Evolutionary conservation across 2,797 vertebrate genomes (phyloP), one percentile per base, ranked within the genome.

Genomic region (Trachops cirrhosus): DNA sequence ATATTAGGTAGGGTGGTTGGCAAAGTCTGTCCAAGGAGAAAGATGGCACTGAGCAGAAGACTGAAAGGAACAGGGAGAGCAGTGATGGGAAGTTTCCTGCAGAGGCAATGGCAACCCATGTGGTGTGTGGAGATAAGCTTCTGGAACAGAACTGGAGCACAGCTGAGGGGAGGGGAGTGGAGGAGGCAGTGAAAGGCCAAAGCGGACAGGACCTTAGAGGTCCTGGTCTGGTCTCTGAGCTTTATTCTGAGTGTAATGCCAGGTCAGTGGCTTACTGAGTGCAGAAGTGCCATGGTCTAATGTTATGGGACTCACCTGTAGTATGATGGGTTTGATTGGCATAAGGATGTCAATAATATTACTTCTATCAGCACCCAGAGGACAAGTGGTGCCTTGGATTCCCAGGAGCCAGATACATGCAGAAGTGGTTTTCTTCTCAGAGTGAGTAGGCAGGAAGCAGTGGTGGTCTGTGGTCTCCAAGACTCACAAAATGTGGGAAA

Each of bases 1-100:
- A 2, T 15, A n/a, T 54, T 26, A 32, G 48, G 62, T 22, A 29
- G 26, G n/a, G 68, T 22, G 24, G 54, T 4, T 16, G 52, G 32
- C 50, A 19, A 14, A 62, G 44, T 32, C 41, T 41, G 10, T 1
- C 26, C 34, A 10, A 32, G 59, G 59, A 29, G 34, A 52, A 8
- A 21, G 10, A 16, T 9, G 19, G 22, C 22, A 26, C 5, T 26
- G 52, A 46, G 11, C 82, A 64, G 44, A 34, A 29, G 46, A 22
- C 50, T 77, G 70, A n/a, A 32, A 15, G 22, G n/a, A 44, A 2
- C 39, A 21, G 64, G 37, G 54, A 11, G 54, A 19, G 29, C 19
- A 16, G 0, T 0, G 2, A 29, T 11, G 24, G 15, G 5, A 16
- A 18, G 34, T 26, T 80, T 44, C 71, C 46, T 3, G 14, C 46